Evolutionary conservation across 1,140 invertebrate species (phyloP), one percentile per base, ranked within the genome.

Genomic region (Ditylenchus dipsaci): DNA sequence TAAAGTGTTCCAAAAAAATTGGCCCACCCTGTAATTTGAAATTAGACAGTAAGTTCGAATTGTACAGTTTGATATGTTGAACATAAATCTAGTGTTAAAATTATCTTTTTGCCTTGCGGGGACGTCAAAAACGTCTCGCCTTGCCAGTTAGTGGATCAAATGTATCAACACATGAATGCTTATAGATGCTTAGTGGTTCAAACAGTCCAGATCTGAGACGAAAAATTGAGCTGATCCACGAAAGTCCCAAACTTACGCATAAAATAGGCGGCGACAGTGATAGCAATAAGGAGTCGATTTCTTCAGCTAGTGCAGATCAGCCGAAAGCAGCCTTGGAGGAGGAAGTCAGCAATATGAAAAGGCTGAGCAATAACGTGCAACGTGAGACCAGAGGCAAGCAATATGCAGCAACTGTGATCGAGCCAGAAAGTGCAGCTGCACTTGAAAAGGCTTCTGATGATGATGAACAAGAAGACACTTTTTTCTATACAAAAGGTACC

Each of bases 401-500:
- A 53, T 53, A 19, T 8, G 23, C n/a, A 53, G 49, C n/a, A 53
- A 19, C 49, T 21, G 49, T 53, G 90, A 93, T 94, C 78, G 91
- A 92, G 78, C 87, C 90, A 71, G 89, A 90, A 1, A 93, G 91
- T 82, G 92, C 92, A 1, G 91, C 87, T 49, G 89, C 89, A 84
- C 88, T 89, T 76, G 91, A 92, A 84, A 89, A 64, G 23, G 33
- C 88, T 56, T 88, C 87, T 21, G 88, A 88, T 0, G 91, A 93
- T 83, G 86, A 88, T 9, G 91, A 93, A 77, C 84, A 89, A 78
- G 91, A 93, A 82, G 91, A 94, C 79, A 88, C 90, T 67, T 95
- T 90, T 84, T 92, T 92, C 30, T 96, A 96, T 84, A 95, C 93
- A 5, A 85, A 85, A 79, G 89, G 93, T 95, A 86, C 90, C 33